Evolutionary conservation across 2,888 invertebrate species (phyloP), one percentile per base, ranked within the genome.

Genomic region (Temnothorax unifasciatus): DNA sequence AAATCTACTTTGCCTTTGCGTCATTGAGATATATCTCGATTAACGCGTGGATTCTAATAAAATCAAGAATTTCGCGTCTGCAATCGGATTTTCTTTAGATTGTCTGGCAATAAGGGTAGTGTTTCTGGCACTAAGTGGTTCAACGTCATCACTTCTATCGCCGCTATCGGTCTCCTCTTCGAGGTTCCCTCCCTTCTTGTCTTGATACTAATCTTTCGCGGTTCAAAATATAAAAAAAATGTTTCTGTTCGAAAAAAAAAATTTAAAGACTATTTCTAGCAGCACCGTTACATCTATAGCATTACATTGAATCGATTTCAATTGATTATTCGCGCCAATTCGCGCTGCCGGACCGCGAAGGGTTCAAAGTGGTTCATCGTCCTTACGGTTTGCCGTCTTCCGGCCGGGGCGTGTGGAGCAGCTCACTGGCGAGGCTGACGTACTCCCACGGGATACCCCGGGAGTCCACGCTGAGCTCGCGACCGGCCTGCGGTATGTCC

Each of bases 401-500:
- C 85, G 90, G 90, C 86, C 92, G 91, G 75, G 93, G 93, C 44
- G 94, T 93, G 87, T 92, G 90, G 84, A 94, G 89, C 85, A 94
- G 91, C 77, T 94, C 94, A 91, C 93, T 93, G 83, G 94, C 94
- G 57, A 95, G 92, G 82, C 95, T 95, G 85, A 95, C 93, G 91
- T 95, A 95, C 87, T 96, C 96, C 96, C 96, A 96, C 71, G 95
- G 95, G 41, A 95, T 90, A 64, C 94, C 94, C 9, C 92, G 91
- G 79, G 95, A 94, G 88, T 95, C 94, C 86, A 94, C 90, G 92
- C 95, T 94, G 85, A 94, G 92, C 87, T 95, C 94, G 38, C 94
- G 92, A 79, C 93, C 92, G 86, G 93, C 92, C 79, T 93, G 93
- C 1, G 94, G 93, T 79, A 93, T 93, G 84, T 94, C 93, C 73